Evolutionary conservation across 1,140 invertebrate species (phyloP).

Genomic region (Steinernema feltiae): DNA sequence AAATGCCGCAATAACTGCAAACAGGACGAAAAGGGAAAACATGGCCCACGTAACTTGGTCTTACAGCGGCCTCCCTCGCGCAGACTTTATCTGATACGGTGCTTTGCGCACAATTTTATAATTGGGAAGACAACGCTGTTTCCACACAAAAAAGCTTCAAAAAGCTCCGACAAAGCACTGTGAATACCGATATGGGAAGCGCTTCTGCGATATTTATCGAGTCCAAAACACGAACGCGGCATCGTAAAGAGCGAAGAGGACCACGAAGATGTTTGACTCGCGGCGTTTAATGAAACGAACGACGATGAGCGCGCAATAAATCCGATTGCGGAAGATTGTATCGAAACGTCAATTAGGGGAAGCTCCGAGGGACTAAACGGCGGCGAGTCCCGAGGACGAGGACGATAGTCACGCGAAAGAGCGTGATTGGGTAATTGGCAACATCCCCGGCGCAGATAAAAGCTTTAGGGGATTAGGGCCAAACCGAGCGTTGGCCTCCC

Average conservation of each 20-base stretch:
- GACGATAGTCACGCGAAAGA: neutral
- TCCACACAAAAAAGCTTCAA: too few species aligned
- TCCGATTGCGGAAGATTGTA: conserved; percentile 7
- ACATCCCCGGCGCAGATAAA: neutral
- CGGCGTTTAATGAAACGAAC: neutral
- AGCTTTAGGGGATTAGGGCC: neutral
- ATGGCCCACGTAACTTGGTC: too few species aligned
- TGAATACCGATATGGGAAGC: neutral
- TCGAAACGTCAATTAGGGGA: conserved; percentile 12
- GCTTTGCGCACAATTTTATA: too few species aligned
- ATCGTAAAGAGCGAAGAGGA: neutral
- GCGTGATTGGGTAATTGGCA: neutral
- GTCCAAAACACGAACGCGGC: too few species aligned
- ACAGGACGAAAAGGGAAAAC: too few species aligned
- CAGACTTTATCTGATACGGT: too few species aligned
- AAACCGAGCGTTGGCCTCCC: too few species aligned
- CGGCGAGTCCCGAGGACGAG: neutral
- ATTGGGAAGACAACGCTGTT: too few species aligned
- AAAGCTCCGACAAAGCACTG: too few species aligned
- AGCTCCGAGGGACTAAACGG: neutral
- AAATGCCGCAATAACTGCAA: too few species aligned
- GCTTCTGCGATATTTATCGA: neutral
- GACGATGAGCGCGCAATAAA: neutral
- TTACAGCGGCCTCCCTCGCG: too few species aligned
- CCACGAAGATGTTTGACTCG: neutral